phyloP scores from a whole-genome alignment of 2,888 invertebrate genomes.

The Amphipoea lucens region DNA sequence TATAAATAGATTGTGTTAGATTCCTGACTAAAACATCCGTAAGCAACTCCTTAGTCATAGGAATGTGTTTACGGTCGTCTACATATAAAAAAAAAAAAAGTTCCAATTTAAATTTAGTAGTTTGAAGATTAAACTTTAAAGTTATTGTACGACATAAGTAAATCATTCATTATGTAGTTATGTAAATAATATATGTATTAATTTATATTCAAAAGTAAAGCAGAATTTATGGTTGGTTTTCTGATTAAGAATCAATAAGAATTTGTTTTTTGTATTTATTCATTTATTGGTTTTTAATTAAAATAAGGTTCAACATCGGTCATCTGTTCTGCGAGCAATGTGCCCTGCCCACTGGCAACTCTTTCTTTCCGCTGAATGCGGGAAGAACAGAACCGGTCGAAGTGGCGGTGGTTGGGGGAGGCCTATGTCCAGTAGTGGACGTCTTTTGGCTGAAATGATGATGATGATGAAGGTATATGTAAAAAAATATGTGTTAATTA shows the following conservation, averaged over 20 bases:
- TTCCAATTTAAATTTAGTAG: background rate
- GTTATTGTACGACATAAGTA: background rate
- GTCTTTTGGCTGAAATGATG: background rate
- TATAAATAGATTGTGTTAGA: constrained; percentile 11
- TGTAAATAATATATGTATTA: background rate
- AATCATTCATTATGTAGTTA: background rate
- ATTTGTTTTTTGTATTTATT: background rate
- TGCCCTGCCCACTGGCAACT: background rate
- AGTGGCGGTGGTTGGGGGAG: background rate
- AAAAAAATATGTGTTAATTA: background rate
- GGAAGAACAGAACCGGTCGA: background rate
- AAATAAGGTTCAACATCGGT: background rate
- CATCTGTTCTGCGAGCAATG: background rate
- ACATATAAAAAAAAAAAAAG: background rate
- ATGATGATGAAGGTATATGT: background rate
- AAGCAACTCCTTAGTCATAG: background rate
- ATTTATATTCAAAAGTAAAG: constrained; percentile 19
- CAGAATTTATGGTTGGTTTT: constrained; percentile 5
- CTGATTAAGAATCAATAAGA: background rate
- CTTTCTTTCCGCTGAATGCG: background rate
- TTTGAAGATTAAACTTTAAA: constrained; percentile 4
- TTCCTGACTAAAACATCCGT: constrained; percentile 13
- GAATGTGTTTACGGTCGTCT: constrained; percentile 18
- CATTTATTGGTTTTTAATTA: background rate
- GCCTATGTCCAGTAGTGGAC: background rate